These are phyloP conservation scores for Thaleichthys pacificus DNA, from an alignment of 2,797 vertebrate genomes.

Conservation along the genomic window DNA sequence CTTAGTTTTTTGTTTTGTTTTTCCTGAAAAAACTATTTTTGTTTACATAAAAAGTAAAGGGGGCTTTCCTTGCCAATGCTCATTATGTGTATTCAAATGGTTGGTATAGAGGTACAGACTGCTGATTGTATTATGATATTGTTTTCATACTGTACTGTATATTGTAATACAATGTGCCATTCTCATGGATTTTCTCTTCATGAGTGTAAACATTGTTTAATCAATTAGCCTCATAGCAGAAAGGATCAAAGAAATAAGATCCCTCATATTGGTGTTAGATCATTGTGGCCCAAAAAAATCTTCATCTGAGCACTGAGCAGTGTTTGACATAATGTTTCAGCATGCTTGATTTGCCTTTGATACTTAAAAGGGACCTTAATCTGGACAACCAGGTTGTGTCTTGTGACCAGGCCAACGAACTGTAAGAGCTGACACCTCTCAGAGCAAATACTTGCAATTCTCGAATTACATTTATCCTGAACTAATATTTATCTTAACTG, in stretches of 20 bases:
- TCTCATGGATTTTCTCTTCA: no score
- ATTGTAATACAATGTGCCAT: no score
- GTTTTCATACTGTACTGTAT: no score
- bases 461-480: constrained; percentile 24
- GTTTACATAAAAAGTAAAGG: constrained; percentile 38
- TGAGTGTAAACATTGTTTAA: no score
- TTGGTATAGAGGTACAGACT: not conserved
- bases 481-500: constrained; percentile 12
- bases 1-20: constrained; percentile 39
- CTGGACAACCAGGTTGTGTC: constrained; percentile 44
- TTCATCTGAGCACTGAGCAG: no score
- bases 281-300: no score
- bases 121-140: not conserved
- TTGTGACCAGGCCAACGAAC: constrained; percentile 23
- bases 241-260: no score
- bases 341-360: constrained; percentile 27
- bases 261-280: no score
- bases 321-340: no score
- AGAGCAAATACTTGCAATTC: constrained; percentile 13
- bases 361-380: constrained; percentile 33
- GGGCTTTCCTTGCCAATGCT: constrained; percentile 25
- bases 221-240: no score
- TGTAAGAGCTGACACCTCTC: constrained; percentile 27
- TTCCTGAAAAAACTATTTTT: constrained; percentile 41
- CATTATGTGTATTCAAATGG: constrained; percentile 5